Evolutionary conservation across 1,140 invertebrate genomes (phyloP).

Genomic region (Sesamia nonagrioides): DNA sequence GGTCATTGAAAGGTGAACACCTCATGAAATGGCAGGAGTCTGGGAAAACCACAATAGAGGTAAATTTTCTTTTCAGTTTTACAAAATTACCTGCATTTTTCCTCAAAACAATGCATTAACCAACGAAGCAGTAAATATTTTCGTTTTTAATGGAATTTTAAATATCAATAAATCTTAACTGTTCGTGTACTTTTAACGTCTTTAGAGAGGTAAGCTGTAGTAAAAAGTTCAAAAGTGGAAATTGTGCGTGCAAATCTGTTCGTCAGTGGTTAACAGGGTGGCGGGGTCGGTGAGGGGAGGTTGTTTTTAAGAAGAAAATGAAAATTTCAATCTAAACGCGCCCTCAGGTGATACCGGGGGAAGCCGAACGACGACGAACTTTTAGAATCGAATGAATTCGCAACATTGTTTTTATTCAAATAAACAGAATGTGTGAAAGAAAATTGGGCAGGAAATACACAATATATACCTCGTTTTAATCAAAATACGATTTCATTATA

Average conservation of each 20-base stretch:
- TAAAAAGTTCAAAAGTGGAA: conserved; percentile 69
- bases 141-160: conserved; percentile 8
- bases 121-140: conserved; percentile 22
- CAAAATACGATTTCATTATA: no score
- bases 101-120: neutral
- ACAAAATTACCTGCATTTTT: neutral
- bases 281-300: conserved; percentile 63
- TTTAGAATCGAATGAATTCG: conserved; percentile 59
- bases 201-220: conserved; percentile 50
- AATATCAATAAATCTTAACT: conserved; percentile 37
- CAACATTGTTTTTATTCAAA: conserved; percentile 23
- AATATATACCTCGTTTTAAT: neutral
- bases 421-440: conserved; percentile 10
- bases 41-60: conserved; percentile 86
- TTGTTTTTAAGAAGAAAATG: conserved; percentile 78
- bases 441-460: neutral
- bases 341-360: conserved; percentile 69
- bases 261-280: conserved; percentile 58
- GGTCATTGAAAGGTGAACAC: conserved; percentile 87
- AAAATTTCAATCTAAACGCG: conserved; percentile 84
- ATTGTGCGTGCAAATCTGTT: conserved; percentile 79
- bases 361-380: conserved; percentile 57
- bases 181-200: conserved; percentile 35
- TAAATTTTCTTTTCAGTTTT: conserved; percentile 46
- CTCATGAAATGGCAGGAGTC: conserved; percentile 87